Base-by-base conservation (phyloP, 2,888 invertebrate species). In the Perdita meconis region DNA sequence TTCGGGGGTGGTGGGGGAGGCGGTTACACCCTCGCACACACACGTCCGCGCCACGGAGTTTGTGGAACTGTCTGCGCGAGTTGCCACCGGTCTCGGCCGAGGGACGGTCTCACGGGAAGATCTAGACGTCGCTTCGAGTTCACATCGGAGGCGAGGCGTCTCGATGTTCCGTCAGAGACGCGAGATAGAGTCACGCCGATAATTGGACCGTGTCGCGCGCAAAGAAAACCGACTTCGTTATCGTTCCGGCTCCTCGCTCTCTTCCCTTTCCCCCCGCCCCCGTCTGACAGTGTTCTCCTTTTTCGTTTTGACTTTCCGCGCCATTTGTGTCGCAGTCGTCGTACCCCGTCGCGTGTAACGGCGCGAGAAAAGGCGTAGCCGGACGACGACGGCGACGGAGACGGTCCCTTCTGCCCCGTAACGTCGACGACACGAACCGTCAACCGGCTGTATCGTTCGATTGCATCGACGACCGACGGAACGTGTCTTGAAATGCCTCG, bases 141-240 rank as follows among this genome's bases (percentile, higher is more conserved):
- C 64, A 16, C 61, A 26, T 57, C 56, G 51, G 6, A 30, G 22
- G 8, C 16, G 38, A 44, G n/a, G 56, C 64, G 65, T 82, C 53
- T 34, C 66, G 65, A 60, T 70, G 75, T 67, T 69, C 81, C 75
- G 71, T 79, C 75, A 59, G 64, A 59, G 64, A 64, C 66, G 47
- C 56, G 38, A 53, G 63, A 68, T 69, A 75, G 68, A 55, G 81
- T 70, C 75, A 66, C 53, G 16, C 71, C 70, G 71, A 78, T 83
- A 84, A 83, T 83, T 84, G 81, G 74, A 84, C 75, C 81, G 69
- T 81, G 81, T 84, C 84, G 72, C 55, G 47, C 42, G 55, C 71
- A 83, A 83, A 83, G 71, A 80, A n/a, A 82, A 82, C 68, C 80
- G 76, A 50, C 80, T 75, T 82, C 69, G 79, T 78, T 66, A 81